These are phyloP conservation scores for Sepiola atlantica DNA, from an alignment of 2,888 invertebrate species.

Conservation along the genomic window DNA sequence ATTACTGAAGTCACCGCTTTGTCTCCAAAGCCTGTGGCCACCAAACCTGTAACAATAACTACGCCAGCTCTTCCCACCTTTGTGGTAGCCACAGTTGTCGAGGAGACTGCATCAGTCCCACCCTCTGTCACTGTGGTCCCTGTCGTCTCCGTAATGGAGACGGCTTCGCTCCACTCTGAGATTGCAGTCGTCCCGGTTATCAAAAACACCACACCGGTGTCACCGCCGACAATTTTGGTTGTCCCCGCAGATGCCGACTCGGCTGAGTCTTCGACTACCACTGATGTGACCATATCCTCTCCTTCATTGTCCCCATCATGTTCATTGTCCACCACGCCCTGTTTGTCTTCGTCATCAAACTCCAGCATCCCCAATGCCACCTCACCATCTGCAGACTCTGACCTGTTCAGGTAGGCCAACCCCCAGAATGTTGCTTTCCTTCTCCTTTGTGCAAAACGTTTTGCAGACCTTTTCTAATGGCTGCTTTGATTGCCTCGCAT, in stretches of 20 bases:
- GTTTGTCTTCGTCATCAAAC: constrained; percentile 21
- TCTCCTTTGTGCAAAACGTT: not conserved
- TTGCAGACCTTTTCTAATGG: not conserved
- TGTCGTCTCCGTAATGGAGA: constrained; percentile 15
- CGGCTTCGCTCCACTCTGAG: not conserved
- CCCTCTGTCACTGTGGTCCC: not conserved
- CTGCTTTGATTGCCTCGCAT: not conserved
- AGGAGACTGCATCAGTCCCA: not conserved
- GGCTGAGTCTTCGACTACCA: not conserved
- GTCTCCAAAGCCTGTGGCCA: not conserved
- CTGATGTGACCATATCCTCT: not conserved
- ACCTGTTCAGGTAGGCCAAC: constrained; percentile 40
- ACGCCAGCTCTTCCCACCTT: not conserved
- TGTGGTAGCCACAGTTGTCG: not conserved
- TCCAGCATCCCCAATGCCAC: constrained; percentile 38
- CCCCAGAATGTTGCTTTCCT: not conserved
- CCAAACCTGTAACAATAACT: not conserved
- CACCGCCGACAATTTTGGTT: not conserved
- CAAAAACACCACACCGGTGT: not conserved
- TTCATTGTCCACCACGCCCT: not conserved
- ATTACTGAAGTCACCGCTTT: not conserved
- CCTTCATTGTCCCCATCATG: constrained; percentile 34
- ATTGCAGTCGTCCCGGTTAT: constrained; percentile 1
- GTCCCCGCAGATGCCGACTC: not conserved
- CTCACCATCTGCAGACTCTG: not conserved